phyloP scores from a whole-genome alignment of 2,797 vertebrate species.

The Fistularia tabacaria region DNA sequence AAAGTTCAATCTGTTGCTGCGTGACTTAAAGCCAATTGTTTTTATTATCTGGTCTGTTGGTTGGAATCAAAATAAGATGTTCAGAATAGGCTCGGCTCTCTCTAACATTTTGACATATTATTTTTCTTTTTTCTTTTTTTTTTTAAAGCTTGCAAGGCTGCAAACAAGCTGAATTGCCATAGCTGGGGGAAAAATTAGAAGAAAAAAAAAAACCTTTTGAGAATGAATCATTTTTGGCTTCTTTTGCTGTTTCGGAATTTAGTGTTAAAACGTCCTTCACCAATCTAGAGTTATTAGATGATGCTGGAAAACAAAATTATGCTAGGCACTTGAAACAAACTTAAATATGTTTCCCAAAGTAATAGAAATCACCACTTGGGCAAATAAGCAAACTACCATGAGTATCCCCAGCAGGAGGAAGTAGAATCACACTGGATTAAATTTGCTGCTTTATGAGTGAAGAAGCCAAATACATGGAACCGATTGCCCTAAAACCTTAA shows the following conservation, averaged over 20 bases:
- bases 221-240: too few species aligned
- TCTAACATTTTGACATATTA: conserved; percentile 10
- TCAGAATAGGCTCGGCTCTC: conserved; percentile 11
- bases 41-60: conserved; percentile 40
- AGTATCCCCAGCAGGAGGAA: conserved; percentile 29
- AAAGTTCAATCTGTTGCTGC: neutral
- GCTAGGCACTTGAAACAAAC: conserved; percentile 1
- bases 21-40: conserved; percentile 50
- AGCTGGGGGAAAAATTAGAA: too few species aligned
- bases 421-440: conserved; percentile 38
- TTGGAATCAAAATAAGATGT: conserved; percentile 15
- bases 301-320: neutral
- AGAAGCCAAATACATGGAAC: too few species aligned
- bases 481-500: conserved; percentile 4
- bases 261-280: too few species aligned
- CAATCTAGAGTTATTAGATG: too few species aligned
- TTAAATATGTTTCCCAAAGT: conserved; percentile 19
- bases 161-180: too few species aligned
- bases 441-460: conserved; percentile 33
- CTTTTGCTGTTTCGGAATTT: too few species aligned
- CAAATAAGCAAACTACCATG: conserved; percentile 16
- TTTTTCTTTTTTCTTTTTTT: conserved; percentile 4
- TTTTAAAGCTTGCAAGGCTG: too few species aligned
- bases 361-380: conserved; percentile 32
- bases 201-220: too few species aligned